Percentiles rank a stretch among this genome's conserved stretches.
These are phyloP conservation scores for Tolmerus cingulatus DNA, from an alignment of 2,888 invertebrate species.

Conservation along the genomic window DNA sequence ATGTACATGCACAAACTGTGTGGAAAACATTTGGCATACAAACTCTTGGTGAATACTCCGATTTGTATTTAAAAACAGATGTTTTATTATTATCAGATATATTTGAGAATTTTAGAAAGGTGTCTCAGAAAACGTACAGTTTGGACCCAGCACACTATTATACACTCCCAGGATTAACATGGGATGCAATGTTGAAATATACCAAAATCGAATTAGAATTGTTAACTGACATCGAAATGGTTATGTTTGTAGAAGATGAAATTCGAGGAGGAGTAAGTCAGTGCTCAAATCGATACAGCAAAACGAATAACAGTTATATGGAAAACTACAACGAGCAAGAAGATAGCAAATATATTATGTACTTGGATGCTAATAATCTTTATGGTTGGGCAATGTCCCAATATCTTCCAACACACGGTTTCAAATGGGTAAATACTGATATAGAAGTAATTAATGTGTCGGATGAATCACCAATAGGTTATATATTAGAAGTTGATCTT, in stretches of 20 bases:
- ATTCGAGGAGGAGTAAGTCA: conserved; percentile 32
- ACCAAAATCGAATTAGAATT: no score
- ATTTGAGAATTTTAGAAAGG: conserved; percentile 35
- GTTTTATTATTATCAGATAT: no score
- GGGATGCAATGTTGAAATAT: not conserved
- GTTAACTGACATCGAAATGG: not conserved
- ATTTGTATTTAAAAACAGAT: conserved; percentile 49
- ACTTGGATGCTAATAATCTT: conserved; percentile 49
- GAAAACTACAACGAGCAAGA: not conserved
- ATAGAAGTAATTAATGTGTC: not conserved
- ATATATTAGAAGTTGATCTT: conserved; percentile 55
- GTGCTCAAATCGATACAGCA: not conserved
- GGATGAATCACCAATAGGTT: conserved; percentile 48
- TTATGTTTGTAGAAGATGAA: conserved; percentile 4
- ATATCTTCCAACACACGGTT: conserved; percentile 49
- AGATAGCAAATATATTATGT: not conserved
- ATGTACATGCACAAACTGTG: conserved; percentile 51
- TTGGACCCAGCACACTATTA: no score
- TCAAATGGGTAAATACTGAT: conserved; percentile 48
- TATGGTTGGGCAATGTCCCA: conserved; percentile 49
- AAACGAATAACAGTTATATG: conserved; percentile 17
- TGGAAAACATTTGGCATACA: conserved; percentile 52
- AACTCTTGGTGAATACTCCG: conserved; percentile 52
- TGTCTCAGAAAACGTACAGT: not conserved
- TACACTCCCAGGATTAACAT: no score